phyloP scores from a whole-genome alignment of 2,888 invertebrate species.

The Acanthopleura granulata region DNA sequence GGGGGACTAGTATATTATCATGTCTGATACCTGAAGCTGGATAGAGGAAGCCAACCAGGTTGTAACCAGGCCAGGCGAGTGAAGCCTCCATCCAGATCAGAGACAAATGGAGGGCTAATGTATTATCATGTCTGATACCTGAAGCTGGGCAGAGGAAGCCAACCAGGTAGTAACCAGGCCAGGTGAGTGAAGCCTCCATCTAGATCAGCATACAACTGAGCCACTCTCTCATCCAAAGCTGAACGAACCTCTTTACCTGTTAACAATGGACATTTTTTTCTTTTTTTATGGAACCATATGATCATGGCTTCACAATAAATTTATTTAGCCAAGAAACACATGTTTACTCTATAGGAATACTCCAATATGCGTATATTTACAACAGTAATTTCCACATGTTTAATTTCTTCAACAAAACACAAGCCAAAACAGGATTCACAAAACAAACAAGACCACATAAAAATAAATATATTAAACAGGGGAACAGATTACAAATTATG shows the following conservation, averaged over 20 bases:
- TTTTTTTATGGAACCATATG: no score
- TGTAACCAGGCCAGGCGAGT: conserved; percentile 58
- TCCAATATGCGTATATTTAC: no score
- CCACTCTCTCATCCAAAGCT: conserved; percentile 51
- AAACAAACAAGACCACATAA: no score
- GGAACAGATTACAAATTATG: no score
- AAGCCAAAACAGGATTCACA: no score
- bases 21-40: conserved; percentile 48
- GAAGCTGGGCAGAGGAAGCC: conserved; percentile 61
- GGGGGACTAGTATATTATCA: conserved; percentile 30
- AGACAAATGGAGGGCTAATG: conserved; percentile 44
- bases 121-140: conserved; percentile 31
- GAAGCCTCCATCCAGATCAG: conserved; percentile 61
- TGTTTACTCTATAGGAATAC: no score
- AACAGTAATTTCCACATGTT: no score
- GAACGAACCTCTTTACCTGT: conserved; percentile 50
- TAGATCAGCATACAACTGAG: conserved; percentile 57
- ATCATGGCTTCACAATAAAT: no score
- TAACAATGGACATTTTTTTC: neutral
- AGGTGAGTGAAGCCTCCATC: conserved; percentile 58
- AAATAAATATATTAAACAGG: no score
- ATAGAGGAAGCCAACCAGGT: conserved; percentile 62
- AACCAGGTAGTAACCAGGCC: conserved; percentile 63
- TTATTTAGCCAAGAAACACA: no score
- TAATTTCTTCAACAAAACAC: no score